Base-by-base conservation (phyloP, 1,140 invertebrate genomes). In the Augochlora pura region DNA sequence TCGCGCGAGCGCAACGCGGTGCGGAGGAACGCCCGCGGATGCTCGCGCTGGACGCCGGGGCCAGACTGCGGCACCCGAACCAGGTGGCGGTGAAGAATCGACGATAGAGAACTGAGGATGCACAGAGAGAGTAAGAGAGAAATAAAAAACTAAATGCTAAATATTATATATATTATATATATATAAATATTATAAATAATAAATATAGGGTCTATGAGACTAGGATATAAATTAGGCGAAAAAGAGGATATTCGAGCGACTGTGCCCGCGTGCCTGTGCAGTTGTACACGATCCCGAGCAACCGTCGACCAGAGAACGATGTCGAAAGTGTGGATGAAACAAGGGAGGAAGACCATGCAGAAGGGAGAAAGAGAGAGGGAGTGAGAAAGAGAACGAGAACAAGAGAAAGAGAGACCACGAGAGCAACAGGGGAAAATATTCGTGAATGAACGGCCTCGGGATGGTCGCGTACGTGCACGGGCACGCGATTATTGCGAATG, bases 161-260 rank as follows among this genome's bases (percentile, higher is more conserved):
- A 92, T 91, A 91, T 91, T 91, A 91, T 91, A 92, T 91, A 91
- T 91, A 91, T 91, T 87, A 89, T 89, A 90, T 91, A 90, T 91
- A 90, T 88, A 90, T 89, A 90, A 89, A 91, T 92, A 91, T 91
- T 92, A 91, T 91, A 92, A 92, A 93, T 93, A 92, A 92, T 92
- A 89, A 92, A 92, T 92, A 92, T 93, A 92, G 90, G 91, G 90
- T 93, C 90, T 92, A 93, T 92, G 91, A 93, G 90, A 91, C 90
- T 93, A 93, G 91, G 86, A 82, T 92, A 92, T 92, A 92, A 78
- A 90, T 89, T 92, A 93, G 90, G 87, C 81, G 89, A 90, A 91
- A 90, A 87, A 82, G 80, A 87, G 80, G 80, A 88, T 86, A 84
- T 88, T 85, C 74, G 86, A 83, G 64, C 39, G 80, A 86, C 76